Percentiles rank a stretch among this genome's conserved stretches.
phyloP scores from a whole-genome alignment of 2,888 invertebrate genomes.

The Drosophila kuntzei region DNA sequence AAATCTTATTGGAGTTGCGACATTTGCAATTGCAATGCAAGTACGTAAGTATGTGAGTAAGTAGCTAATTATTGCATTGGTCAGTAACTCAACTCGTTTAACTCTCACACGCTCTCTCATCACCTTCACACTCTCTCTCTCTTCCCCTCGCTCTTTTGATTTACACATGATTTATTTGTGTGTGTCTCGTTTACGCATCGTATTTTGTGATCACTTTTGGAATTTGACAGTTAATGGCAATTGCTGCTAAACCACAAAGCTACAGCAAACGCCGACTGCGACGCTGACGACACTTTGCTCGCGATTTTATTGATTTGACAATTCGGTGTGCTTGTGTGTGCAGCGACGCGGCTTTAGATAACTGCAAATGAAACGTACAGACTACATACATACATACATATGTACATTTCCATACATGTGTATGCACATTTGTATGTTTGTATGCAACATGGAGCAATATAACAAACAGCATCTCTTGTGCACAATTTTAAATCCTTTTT shows the following conservation, averaged over 20 bases:
- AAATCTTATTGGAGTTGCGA: slow-evolving; percentile 61
- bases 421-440: slow-evolving; percentile 7
- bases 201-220: slow-evolving; percentile 31
- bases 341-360: slow-evolving; percentile 50
- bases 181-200: slow-evolving; percentile 19
- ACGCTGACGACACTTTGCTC: slow-evolving; percentile 44
- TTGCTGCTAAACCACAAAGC: slow-evolving; percentile 27
- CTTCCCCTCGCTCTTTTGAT: too few relatives aligned
- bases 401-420: not conserved
- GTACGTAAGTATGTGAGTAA: slow-evolving; percentile 18
- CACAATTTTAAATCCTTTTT: slow-evolving; percentile 58
- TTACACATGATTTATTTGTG: too few relatives aligned
- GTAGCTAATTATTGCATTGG: slow-evolving; percentile 61
- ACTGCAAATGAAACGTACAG: slow-evolving; percentile 44
- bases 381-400: too few relatives aligned
- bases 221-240: slow-evolving; percentile 48
- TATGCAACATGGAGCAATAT: slow-evolving; percentile 39
- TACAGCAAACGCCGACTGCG: slow-evolving; percentile 17
- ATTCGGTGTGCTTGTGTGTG: slow-evolving; percentile 30
- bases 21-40: slow-evolving; percentile 26
- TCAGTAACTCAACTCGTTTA: slow-evolving; percentile 45
- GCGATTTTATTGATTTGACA: slow-evolving; percentile 69
- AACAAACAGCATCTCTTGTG: slow-evolving; percentile 40
- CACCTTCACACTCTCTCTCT: not conserved
- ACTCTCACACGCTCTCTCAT: not conserved